Percentiles rank a stretch among this genome's conserved stretches.
Evolutionary conservation across 2,113 vertebrate species (phyloP).

Genomic region (Heterocephalus glaber): DNA sequence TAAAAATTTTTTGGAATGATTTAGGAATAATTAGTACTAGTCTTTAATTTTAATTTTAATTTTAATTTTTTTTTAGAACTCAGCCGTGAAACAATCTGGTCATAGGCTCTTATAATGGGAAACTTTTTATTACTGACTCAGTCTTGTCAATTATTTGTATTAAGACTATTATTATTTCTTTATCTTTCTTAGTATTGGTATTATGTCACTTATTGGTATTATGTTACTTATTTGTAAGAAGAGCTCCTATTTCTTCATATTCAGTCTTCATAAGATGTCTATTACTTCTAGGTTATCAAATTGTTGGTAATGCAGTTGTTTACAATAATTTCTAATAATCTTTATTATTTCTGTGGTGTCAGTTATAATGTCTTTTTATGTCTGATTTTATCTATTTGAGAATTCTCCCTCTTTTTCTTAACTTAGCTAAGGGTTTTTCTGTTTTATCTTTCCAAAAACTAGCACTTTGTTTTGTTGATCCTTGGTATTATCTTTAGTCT

Average conservation of each 20-base stretch:
- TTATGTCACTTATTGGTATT: neutral
- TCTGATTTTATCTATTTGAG: neutral
- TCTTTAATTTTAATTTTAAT: neutral
- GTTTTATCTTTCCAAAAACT: neutral
- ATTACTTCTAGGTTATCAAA: neutral
- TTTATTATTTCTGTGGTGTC: neutral
- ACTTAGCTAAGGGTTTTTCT: neutral
- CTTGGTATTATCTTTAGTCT: neutral
- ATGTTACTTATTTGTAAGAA: neutral
- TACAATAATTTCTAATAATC: neutral
- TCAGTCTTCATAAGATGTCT: neutral
- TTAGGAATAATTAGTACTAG: neutral
- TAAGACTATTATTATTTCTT: neutral
- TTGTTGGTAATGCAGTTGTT: neutral
- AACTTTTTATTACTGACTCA: neutral
- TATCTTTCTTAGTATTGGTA: neutral
- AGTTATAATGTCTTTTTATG: neutral
- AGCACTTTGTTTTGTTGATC: neutral
- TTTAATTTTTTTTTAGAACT: neutral
- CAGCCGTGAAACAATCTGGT: neutral
- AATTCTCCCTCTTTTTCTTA: neutral
- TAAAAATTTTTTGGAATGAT: neutral
- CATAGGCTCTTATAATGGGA: neutral
- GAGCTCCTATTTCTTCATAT: neutral
- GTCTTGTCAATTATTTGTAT: neutral